A percentile compares a stretch with the other conserved stretches of the same genome.
Conservation (phyloP, 2,113 vertebrate genomes). For the Hyperopisus bebe region DNA sequence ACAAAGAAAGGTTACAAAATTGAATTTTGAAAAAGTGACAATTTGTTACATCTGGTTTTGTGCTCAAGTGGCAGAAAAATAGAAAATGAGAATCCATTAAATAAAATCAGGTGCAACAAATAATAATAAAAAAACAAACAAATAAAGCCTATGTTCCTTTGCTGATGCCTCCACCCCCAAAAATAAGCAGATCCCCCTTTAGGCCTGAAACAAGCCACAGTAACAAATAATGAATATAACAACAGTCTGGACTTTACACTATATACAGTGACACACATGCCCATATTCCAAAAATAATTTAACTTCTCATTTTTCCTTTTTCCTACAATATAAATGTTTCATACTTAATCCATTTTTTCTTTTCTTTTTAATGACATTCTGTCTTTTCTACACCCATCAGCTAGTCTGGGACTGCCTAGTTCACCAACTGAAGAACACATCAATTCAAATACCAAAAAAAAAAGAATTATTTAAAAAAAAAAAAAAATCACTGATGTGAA, state of each 20-base stretch:
- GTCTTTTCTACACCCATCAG: background rate
- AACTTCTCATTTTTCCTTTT: constrained; percentile 44
- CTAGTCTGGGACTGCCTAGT: background rate
- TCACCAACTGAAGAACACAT: background rate
- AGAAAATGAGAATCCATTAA: constrained; percentile 45
- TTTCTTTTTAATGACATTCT: background rate
- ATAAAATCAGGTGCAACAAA: constrained; percentile 43
- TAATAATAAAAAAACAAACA: constrained; percentile 36
- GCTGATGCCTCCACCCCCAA: constrained; percentile 52
- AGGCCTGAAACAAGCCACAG: constrained; percentile 38
- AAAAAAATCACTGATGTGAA: background rate
- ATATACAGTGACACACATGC: constrained; percentile 68
- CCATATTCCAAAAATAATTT: constrained; percentile 70
- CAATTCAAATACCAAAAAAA: background rate
- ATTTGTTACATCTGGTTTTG: constrained; percentile 65
- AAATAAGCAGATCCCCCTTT: constrained; percentile 44
- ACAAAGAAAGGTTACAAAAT: background rate
- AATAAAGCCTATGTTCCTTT: constrained; percentile 45
- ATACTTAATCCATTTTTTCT: constrained; percentile 49
- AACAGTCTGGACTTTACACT: constrained; percentile 62
- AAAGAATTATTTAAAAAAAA: background rate
- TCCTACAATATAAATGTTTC: constrained; percentile 60
- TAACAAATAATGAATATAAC: constrained; percentile 62
- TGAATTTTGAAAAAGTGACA: constrained; percentile 21
- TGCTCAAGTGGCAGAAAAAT: constrained; percentile 51